Evolutionary conservation across 2,113 vertebrate genomes (phyloP).

Genomic region (Hemibagrus wyckioides): DNA sequence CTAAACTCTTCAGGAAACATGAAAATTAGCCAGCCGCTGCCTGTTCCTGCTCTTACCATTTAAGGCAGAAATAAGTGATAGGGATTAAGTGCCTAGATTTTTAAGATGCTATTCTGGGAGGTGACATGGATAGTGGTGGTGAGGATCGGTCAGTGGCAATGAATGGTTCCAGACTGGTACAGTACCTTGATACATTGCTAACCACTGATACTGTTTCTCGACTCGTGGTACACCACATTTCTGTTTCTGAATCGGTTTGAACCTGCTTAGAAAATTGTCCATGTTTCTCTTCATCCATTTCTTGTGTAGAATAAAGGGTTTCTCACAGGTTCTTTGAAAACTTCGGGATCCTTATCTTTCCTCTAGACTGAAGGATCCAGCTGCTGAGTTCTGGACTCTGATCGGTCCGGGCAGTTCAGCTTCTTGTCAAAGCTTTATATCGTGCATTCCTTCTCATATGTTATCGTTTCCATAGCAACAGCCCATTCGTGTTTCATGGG

Average conservation of each 20-base stretch:
- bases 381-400: not conserved
- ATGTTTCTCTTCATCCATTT: not conserved
- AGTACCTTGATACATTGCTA: conserved; percentile 2
- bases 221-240: not conserved
- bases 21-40: not conserved
- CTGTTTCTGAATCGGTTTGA: too few species aligned
- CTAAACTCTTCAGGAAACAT: not conserved
- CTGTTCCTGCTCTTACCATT: not conserved
- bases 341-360: not conserved
- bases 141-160: not conserved
- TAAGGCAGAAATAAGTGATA: conserved; percentile 16
- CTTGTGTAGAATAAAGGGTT: not conserved
- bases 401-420: not conserved
- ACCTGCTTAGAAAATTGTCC: too few species aligned
- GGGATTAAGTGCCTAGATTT: conserved; percentile 17
- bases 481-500: not conserved
- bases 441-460: not conserved
- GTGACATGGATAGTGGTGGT: conserved; percentile 1
- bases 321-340: not conserved
- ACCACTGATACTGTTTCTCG: not conserved
- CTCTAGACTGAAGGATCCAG: not conserved
- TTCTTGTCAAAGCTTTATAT: not conserved
- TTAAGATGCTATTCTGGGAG: conserved; percentile 28
- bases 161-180: not conserved
- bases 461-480: not conserved